Evolutionary conservation across 2,888 invertebrate species (phyloP).

Genomic region (Parnassius smintheus): DNA sequence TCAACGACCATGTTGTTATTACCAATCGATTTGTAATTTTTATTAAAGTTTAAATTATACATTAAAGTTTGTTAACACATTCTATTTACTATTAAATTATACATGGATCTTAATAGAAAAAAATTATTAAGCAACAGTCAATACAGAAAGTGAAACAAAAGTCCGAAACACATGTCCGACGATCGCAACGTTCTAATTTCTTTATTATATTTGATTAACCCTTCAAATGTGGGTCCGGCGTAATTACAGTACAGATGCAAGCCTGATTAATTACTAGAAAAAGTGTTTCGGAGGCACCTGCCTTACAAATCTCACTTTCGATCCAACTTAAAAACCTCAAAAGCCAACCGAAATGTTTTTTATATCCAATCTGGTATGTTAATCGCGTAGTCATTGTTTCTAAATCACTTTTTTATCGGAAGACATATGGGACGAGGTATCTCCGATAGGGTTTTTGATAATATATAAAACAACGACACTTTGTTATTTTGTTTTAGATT

Average conservation of each 20-base stretch:
- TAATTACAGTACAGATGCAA: conserved; percentile 76
- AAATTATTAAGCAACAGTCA: too few relatives aligned
- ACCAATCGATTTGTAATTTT: too few relatives aligned
- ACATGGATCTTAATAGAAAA: too few relatives aligned
- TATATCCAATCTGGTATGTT: conserved; percentile 66
- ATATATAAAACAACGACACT: conserved; percentile 21
- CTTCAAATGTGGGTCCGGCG: conserved; percentile 57
- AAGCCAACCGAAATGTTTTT: conserved; percentile 48
- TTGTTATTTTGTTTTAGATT: conserved; percentile 19
- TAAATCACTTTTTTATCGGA: conserved; percentile 44
- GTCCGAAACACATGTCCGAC: conserved; percentile 61
- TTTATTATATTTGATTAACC: conserved; percentile 80
- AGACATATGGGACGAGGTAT: conserved; percentile 31
- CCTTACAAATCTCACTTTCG: conserved; percentile 68
- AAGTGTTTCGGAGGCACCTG: conserved; percentile 66
- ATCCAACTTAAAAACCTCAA: conserved; percentile 44
- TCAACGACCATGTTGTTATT: too few relatives aligned
- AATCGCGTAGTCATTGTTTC: conserved; percentile 75
- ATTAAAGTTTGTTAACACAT: too few relatives aligned
- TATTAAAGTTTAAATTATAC: too few relatives aligned
- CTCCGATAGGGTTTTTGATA: conserved; percentile 24
- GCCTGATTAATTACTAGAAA: conserved; percentile 76
- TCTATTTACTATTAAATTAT: too few relatives aligned
- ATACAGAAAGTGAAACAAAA: not conserved
- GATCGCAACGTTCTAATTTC: conserved; percentile 58